Conservation (phyloP, 2,113 vertebrate genomes). For the Pan troglodytes region DNA sequence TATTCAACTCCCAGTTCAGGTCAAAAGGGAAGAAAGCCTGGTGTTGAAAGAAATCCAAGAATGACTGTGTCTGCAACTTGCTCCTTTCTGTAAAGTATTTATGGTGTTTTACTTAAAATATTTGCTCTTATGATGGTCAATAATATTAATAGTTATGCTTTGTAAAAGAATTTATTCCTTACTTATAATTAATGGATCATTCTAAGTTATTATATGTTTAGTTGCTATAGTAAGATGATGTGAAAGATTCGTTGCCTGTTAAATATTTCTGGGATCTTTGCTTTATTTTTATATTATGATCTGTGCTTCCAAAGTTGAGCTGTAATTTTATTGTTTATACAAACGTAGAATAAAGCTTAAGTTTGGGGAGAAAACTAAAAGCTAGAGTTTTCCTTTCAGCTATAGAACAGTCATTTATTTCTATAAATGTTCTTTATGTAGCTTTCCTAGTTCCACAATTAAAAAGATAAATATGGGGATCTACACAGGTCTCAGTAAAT, state of each 20-base stretch:
- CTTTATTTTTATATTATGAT: constrained; percentile 6
- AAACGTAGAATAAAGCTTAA: not conserved
- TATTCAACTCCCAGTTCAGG: constrained; percentile 88
- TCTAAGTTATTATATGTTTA: not conserved
- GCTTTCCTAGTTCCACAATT: not conserved
- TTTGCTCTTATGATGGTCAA: not conserved
- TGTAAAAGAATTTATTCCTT: not conserved
- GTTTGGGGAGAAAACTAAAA: constrained; percentile 15
- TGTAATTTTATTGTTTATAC: constrained; percentile 57
- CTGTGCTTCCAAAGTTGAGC: constrained; percentile 26
- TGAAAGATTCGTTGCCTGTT: constrained; percentile 32
- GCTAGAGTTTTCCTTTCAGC: not conserved
- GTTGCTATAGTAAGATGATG: not conserved
- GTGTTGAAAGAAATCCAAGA: constrained; percentile 91
- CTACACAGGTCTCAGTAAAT: constrained; percentile 1
- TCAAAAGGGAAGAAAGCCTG: constrained; percentile 95
- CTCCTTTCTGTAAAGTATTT: constrained; percentile 97
- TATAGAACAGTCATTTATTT: too few relatives aligned
- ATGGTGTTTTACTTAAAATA: constrained; percentile 53
- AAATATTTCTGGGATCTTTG: not conserved
- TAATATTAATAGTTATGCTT: constrained; percentile 23
- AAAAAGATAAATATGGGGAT: not conserved
- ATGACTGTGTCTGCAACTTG: constrained; percentile 88
- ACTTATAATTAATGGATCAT: not conserved
- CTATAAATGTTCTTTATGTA: too few relatives aligned